Percentiles rank a stretch among this genome's conserved stretches.
Conservation (phyloP, 2,113 vertebrate genomes). For the Pandion haliaetus region DNA sequence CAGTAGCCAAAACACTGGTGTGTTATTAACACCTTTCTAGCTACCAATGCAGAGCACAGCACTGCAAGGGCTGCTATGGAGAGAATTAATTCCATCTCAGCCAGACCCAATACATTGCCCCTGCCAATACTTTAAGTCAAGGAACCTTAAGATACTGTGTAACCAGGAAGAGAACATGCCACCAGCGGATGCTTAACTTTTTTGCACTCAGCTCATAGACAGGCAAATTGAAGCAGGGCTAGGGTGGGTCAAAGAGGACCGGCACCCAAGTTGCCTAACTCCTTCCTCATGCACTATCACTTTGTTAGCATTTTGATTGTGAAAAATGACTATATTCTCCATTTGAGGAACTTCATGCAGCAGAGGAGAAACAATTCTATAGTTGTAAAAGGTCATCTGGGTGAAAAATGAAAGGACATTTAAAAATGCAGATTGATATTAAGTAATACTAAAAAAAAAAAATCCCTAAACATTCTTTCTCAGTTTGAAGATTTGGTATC, state of each 20-base stretch:
- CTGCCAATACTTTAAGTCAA: background rate
- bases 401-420: background rate
- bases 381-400: background rate
- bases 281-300: background rate
- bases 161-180: background rate
- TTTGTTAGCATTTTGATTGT: background rate
- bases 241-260: background rate
- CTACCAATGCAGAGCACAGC: no score
- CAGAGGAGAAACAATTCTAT: background rate
- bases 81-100: no score
- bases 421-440: background rate
- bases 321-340: background rate
- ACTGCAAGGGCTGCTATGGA: no score
- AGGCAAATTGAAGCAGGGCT: background rate
- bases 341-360: background rate
- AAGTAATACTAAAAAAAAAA: background rate
- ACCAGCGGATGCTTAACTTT: rapidly evolving
- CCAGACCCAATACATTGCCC: no score
- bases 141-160: background rate
- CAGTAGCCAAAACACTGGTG: no score
- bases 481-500: background rate
- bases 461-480: background rate
- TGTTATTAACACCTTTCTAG: no score
- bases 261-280: background rate
- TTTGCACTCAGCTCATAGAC: background rate